Evolutionary conservation across 2,113 vertebrate genomes (phyloP), one percentile per base, ranked within the genome.

Genomic region (Gorilla gorilla): DNA sequence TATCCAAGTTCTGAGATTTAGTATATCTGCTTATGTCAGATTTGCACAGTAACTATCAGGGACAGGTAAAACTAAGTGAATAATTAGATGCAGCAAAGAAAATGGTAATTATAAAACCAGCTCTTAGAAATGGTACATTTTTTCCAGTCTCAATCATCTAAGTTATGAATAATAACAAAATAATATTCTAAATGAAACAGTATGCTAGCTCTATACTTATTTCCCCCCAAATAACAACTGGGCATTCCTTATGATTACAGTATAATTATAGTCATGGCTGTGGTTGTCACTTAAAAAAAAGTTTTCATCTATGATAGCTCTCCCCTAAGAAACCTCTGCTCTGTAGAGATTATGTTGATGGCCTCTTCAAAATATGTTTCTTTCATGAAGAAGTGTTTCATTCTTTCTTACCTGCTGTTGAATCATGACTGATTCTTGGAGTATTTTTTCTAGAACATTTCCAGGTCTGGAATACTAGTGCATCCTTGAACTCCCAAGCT

Each of bases 101-200:
- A 93, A 79, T n/a, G 40, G 52, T 95, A 93, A 89, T 94, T 94
- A 82, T 64, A 95, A 95, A 95, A 79, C n/a, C 61, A 93, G 75
- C 35, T 79, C 38, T 96, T 95, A 90, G 52, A 97, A 96, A 91
- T 22, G 17, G 57, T 20, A 3, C 11, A 16, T 79, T 97, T 96
- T 61, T 40, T 89, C 57, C 30, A 59, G 80, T 40, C 35, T 55
- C 68, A 88, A 20, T 64, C 14, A 43, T 30, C 40, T 90, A 82
- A 83, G 25, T 89, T 82, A 68, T 16, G 40, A 93, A 87, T 64
- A 84, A 94, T 43, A 87, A 94, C 50, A 87, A 93, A 90, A 87
- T 5, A 89, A 20, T 55, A 92, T 52, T 94, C 12, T 81, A 93
- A 81, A 88, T 61, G 18, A 87, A 81, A 83, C 72, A 16, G 20